Evolutionary conservation across 2,113 vertebrate species (phyloP), one percentile per base, ranked within the genome.

Genomic region (Spheniscus mendiculus): DNA sequence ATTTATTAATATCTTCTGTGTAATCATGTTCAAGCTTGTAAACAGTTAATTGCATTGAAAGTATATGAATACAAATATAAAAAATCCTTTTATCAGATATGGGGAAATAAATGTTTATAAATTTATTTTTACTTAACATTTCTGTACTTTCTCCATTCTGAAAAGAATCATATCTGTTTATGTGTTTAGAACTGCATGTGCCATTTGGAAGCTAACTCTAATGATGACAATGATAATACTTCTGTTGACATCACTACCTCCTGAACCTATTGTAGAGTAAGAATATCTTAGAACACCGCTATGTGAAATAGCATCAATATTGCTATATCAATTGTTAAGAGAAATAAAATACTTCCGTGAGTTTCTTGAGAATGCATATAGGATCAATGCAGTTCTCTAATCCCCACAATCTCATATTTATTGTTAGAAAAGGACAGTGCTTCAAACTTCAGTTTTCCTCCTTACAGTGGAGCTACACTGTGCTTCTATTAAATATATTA

Each of bases 21-120:
- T 6, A 63, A 71, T 93, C 23, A 62, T 40, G n/a, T 71, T 87
- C 20, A 78, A 47, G n/a, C 9, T 10, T 56, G 19, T 63, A 86
- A 94, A 93, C 21, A 89, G 42, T 78, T 91, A 92, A 85, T 91
- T 93, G 25, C n/a, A 65, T 71, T 95, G 61, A 87, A 95, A 83
- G 42, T 47, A 71, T 83, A 40, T 72, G 11, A 95, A 56, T 71
- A 56, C 25, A 86, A 66, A 73, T 73, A 66, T 16, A 83, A 66
- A 78, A 96, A 71, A 32, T 69, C 5, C 65, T 71, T 73, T 89
- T 34, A 56, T 32, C 38, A 80, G 63, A 66, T 26, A 38, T 36
- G 6, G 11, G 85, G 82, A 89, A 26, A 88, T 1, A 94, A 94
- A 87, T 44, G 7, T 76, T 84, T 66, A 70, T 55, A 87, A 82